These are phyloP conservation scores for Pollimyrus isidori DNA, from an alignment of 2,113 vertebrate species.

Conservation along the genomic window DNA sequence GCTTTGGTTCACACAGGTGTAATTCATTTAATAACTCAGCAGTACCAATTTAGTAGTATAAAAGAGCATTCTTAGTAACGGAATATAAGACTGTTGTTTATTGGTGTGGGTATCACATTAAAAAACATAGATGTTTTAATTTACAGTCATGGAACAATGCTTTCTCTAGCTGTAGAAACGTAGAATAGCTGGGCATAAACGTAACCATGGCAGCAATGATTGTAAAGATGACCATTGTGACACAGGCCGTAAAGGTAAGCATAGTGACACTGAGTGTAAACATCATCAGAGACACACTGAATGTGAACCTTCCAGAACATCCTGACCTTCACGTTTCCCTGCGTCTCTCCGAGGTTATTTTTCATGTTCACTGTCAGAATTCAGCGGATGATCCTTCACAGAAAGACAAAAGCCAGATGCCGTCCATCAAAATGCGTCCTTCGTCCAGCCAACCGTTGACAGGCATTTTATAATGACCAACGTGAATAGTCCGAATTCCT, in stretches of 20 bases:
- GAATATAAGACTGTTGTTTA: neutral
- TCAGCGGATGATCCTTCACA: neutral
- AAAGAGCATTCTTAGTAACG: neutral
- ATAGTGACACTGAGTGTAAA: neutral
- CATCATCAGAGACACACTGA: neutral
- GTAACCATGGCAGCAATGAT: neutral
- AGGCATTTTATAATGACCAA: slow-evolving; percentile 46
- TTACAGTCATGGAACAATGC: neutral
- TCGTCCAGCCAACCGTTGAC: slow-evolving; percentile 23
- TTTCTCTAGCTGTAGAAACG: neutral
- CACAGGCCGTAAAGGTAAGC: neutral
- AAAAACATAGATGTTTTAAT: neutral
- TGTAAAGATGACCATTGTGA: neutral
- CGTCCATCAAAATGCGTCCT: slow-evolving; percentile 35
- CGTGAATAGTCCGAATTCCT: slow-evolving; percentile 59
- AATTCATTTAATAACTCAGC: neutral
- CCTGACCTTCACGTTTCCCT: neutral
- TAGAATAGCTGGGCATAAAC: neutral
- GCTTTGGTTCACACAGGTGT: neutral
- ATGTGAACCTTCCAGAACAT: neutral
- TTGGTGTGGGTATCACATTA: neutral
- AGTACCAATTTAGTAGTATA: neutral
- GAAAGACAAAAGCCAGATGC: slow-evolving; percentile 15
- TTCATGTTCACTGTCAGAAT: neutral
- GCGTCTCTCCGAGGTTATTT: neutral